Evolutionary conservation across 2,888 invertebrate species (phyloP), one percentile per base, ranked within the genome.

Genomic region (Tinea trinotella): DNA sequence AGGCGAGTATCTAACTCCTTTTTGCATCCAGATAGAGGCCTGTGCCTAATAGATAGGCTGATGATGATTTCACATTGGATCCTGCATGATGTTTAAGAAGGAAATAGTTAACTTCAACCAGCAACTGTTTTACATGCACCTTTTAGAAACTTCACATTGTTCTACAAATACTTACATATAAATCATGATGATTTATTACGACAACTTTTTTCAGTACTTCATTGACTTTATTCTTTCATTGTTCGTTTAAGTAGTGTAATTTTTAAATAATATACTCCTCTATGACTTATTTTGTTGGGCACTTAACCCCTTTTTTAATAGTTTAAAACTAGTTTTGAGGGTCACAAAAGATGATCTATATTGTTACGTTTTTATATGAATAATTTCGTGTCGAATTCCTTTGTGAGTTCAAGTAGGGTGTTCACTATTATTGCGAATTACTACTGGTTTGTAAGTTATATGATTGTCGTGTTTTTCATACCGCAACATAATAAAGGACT

Each of bases 211-310:
- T 63, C 64, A 61, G 53, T 50, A 24, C 6, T 10, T n/a, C 13
- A 50, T 50, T 50, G 54, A 54, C 54, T 54, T 24, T 17, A 17
- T 18, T 18, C 22, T 12, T 44, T 18, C 36, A 50, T 55, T 55
- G 50, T 55, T 50, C 17, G 17, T 12, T 36, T 55, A 55, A 55
- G 55, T 55, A 55, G 55, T 66, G 67, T 71, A 69, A 71, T 71
- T 67, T 67, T 70, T 59, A 64, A 71, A 70, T 70, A 69, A 70
- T 70, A 59, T 61, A 69, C 65, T 52, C 40, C 52, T 53, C 49
- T 54, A 57, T 55, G 56, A 54, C 57, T 49, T 50, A 50, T 50
- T 50, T 50, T 46, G 46, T 57, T 24, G 46, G 48, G 57, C 58
- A 62, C 57, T 64, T 63, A 65, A 62, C 63, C 62, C 61, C 59